A percentile compares a stretch with the other conserved stretches of the same genome.
Evolutionary conservation across 2,888 invertebrate genomes (phyloP).

Genomic region (Eristalis arbustorum): DNA sequence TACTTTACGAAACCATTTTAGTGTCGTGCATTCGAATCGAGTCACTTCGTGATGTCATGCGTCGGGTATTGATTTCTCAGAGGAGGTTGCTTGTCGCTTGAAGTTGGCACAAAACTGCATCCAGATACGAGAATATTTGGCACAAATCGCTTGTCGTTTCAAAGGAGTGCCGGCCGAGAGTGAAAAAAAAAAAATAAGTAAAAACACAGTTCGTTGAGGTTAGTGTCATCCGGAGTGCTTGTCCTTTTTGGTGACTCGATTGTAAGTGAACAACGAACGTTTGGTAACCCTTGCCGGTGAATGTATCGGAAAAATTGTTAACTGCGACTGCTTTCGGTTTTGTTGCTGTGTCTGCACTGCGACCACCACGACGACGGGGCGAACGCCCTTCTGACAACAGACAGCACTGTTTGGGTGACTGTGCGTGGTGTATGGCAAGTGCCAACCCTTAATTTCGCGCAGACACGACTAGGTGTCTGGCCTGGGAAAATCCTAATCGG

Average conservation of each 20-base stretch:
- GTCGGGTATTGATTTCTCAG: constrained; percentile 65
- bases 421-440: constrained; percentile 10
- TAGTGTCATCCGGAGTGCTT: background rate
- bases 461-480: constrained; percentile 44
- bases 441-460: constrained; percentile 29
- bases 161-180: constrained; percentile 45
- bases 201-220: background rate
- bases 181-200: background rate
- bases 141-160: constrained; percentile 48
- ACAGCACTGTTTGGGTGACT: constrained; percentile 36
- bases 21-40: constrained; percentile 55
- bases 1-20: constrained; percentile 46
- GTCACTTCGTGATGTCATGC: constrained; percentile 64
- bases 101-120: constrained; percentile 60
- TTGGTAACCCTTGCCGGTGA: background rate
- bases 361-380: constrained; percentile 15
- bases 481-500: constrained; percentile 53
- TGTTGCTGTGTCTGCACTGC: constrained; percentile 1
- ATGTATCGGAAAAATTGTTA: constrained; percentile 30
- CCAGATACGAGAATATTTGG: constrained; percentile 44
- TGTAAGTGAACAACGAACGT: constrained; percentile 31
- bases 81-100: constrained; percentile 29
- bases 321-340: constrained; percentile 21
- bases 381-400: constrained; percentile 44
- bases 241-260: constrained; percentile 23